Evolutionary conservation across 2,797 vertebrate species (phyloP).

Genomic region (Semaprochilodus insignis): DNA sequence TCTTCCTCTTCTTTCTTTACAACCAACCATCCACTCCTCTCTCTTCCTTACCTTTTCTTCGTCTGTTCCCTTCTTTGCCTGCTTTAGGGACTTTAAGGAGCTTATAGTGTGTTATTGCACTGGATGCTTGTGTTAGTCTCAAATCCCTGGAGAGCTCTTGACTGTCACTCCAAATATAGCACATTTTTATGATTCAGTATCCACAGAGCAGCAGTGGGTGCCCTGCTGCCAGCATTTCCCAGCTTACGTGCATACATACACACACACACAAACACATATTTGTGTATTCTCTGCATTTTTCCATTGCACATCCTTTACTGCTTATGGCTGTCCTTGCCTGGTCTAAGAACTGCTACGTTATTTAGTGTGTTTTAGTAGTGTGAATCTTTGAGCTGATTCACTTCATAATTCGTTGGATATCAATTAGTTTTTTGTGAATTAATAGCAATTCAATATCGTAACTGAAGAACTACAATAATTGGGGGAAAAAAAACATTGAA

Average conservation of each 20-base stretch:
- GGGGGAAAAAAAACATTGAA: too few species aligned
- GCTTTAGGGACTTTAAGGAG: slow-evolving; percentile 74
- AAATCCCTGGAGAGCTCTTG: slow-evolving; percentile 63
- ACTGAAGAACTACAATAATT: too few species aligned
- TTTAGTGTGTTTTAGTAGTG: background rate
- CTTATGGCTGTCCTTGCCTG: background rate
- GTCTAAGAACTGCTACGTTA: background rate
- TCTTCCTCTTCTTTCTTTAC: background rate
- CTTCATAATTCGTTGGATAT: too few species aligned
- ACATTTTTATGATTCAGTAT: slow-evolving; percentile 71
- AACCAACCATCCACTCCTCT: background rate
- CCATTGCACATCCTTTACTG: background rate
- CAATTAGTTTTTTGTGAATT: too few species aligned
- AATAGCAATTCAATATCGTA: too few species aligned
- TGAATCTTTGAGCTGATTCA: too few species aligned
- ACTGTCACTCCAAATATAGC: slow-evolving; percentile 74
- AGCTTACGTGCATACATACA: background rate
- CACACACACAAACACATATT: background rate
- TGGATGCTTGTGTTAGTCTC: slow-evolving; percentile 69
- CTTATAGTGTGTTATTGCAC: slow-evolving; percentile 70
- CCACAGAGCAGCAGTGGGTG: slow-evolving; percentile 3
- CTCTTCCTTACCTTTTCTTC: slow-evolving; percentile 21
- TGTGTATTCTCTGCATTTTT: background rate
- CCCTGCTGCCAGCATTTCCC: slow-evolving; percentile 6
- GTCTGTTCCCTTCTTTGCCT: slow-evolving; percentile 48